Evolutionary conservation across 2,888 invertebrate species (phyloP).

Genomic region (Ectemnius lituratus): DNA sequence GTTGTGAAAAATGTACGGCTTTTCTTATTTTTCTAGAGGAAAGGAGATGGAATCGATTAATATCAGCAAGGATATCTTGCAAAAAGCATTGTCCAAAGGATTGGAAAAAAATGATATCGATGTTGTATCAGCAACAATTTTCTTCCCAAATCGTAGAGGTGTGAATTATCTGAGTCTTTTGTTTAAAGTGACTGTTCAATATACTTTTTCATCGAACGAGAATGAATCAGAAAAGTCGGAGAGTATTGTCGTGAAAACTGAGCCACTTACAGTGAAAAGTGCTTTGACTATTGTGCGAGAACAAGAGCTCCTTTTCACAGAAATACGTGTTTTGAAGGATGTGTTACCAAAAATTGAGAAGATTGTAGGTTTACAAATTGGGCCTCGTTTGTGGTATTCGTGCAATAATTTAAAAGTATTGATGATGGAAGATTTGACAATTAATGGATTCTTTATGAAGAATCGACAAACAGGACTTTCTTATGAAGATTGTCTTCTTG

Average conservation of each 20-base stretch:
- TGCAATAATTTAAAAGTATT: slow-evolving; percentile 27
- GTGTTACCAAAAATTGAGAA: slow-evolving; percentile 52
- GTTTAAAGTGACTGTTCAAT: not conserved
- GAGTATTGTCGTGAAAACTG: slow-evolving; percentile 51
- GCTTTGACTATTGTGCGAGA: slow-evolving; percentile 26
- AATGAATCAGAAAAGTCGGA: not conserved
- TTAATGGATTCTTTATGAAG: slow-evolving; percentile 48
- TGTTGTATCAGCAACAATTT: not conserved
- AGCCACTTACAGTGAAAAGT: slow-evolving; percentile 30
- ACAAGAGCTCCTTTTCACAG: slow-evolving; percentile 53
- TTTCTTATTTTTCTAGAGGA: slow-evolving; percentile 15
- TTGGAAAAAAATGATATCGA: not conserved
- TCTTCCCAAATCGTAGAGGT: not conserved
- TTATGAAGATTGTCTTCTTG: slow-evolving; percentile 44
- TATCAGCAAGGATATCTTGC: slow-evolving; percentile 13
- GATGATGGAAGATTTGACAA: slow-evolving; percentile 58
- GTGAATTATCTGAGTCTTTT: slow-evolving; percentile 39
- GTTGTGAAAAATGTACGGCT: too few species aligned
- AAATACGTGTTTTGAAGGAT: slow-evolving; percentile 38
- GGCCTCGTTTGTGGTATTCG: slow-evolving; percentile 42
- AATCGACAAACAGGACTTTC: slow-evolving; percentile 57
- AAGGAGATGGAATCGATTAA: not conserved
- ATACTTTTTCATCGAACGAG: not conserved
- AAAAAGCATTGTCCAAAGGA: slow-evolving; percentile 7
- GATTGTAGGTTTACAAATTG: slow-evolving; percentile 35